A percentile compares a stretch with the other conserved stretches of the same genome.
phyloP scores from a whole-genome alignment of 1,140 invertebrate genomes.

The Diabrotica undecimpunctata region DNA sequence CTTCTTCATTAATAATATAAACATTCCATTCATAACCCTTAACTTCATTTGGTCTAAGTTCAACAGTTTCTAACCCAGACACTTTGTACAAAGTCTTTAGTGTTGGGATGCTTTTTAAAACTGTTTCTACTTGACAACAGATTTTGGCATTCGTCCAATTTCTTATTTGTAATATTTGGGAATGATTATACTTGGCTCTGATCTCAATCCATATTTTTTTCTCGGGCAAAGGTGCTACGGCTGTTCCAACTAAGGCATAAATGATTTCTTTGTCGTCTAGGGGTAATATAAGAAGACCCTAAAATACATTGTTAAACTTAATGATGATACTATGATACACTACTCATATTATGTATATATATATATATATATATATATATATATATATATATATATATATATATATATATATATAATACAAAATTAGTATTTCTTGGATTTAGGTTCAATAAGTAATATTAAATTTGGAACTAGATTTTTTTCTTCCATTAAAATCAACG shows the following conservation, averaged over 20 bases:
- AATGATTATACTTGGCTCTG: slow-evolving; percentile 28
- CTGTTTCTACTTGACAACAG: slow-evolving; percentile 31
- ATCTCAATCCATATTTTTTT: slow-evolving; percentile 29
- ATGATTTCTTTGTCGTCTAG: slow-evolving; percentile 27
- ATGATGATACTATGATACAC: too few species aligned
- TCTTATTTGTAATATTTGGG: slow-evolving; percentile 22
- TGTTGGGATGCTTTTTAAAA: slow-evolving; percentile 19
- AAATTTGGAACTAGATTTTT: too few species aligned
- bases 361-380: too few species aligned
- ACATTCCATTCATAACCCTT: slow-evolving; percentile 34
- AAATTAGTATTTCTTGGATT: too few species aligned
- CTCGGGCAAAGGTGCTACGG: slow-evolving; percentile 22
- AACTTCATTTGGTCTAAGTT: slow-evolving; percentile 23
- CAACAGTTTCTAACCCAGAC: slow-evolving; percentile 25
- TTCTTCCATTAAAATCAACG: too few species aligned
- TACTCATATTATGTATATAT: too few species aligned
- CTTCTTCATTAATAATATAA: slow-evolving; percentile 32
- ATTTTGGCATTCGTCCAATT: slow-evolving; percentile 35
- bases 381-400: too few species aligned
- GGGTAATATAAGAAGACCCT: slow-evolving; percentile 20
- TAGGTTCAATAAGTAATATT: too few species aligned
- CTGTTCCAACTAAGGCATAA: slow-evolving; percentile 29
- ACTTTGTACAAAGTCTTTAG: slow-evolving; percentile 30
- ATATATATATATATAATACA: too few species aligned
- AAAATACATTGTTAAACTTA: too few species aligned